A percentile compares a stretch with the other conserved stretches of the same genome.
These are phyloP conservation scores for Sinohyriopsis cumingii DNA, from an alignment of 2,888 invertebrate species.

Conservation along the genomic window DNA sequence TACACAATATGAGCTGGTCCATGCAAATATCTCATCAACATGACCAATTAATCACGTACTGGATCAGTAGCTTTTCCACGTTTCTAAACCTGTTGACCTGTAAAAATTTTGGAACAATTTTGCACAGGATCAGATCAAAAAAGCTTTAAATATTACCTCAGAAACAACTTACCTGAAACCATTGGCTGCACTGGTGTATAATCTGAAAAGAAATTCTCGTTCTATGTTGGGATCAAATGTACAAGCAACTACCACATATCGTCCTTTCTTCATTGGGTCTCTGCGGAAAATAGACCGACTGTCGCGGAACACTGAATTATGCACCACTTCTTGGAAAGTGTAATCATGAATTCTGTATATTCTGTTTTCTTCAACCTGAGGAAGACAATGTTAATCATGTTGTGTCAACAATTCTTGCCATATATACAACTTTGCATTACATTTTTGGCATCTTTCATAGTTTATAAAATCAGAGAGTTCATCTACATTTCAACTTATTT, in stretches of 20 bases:
- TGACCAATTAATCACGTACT: too few relatives aligned
- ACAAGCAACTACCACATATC: conserved; percentile 76
- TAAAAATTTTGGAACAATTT: too few relatives aligned
- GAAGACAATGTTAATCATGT: not conserved
- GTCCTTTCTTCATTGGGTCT: conserved; percentile 70
- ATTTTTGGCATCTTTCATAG: not conserved
- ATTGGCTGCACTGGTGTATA: conserved; percentile 67
- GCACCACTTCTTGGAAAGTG: conserved; percentile 63
- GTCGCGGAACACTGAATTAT: conserved; percentile 72
- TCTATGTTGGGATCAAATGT: conserved; percentile 76
- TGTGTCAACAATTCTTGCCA: not conserved
- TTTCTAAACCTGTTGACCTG: too few relatives aligned
- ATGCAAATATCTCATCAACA: too few relatives aligned
- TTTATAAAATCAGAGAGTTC: too few relatives aligned
- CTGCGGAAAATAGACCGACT: conserved; percentile 73
- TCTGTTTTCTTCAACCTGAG: conserved; percentile 72
- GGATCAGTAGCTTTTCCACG: too few relatives aligned
- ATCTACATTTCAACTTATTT: too few relatives aligned
- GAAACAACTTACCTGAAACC: conserved; percentile 59
- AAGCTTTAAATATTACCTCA: too few relatives aligned
- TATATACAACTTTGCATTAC: not conserved
- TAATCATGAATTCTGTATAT: conserved; percentile 72
- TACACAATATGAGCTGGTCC: too few relatives aligned
- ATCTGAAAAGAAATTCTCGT: conserved; percentile 75
- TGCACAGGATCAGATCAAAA: too few relatives aligned